Evolutionary conservation across 2,888 invertebrate genomes (phyloP).

Genomic region (Lepidocyrtoides sp.): DNA sequence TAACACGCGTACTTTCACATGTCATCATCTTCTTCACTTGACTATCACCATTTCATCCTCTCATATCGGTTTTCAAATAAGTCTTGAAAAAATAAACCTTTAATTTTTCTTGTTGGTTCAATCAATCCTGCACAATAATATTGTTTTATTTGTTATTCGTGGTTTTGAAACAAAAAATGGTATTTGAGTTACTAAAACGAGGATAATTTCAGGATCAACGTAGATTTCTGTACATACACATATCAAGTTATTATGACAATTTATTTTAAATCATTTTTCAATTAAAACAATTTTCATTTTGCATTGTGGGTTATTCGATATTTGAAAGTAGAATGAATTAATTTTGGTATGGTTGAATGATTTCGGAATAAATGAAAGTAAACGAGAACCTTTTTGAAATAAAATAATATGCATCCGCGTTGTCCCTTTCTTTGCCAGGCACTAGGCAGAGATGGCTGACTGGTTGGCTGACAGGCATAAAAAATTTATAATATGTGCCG

Average conservation of each 20-base stretch:
- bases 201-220: not conserved
- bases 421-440: not conserved
- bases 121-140: not conserved
- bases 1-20: slow-evolving; percentile 59
- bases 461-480: not conserved
- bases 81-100: not conserved
- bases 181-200: not conserved
- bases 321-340: not conserved
- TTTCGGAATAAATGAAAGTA: slow-evolving; percentile 6
- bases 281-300: not conserved
- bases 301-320: not conserved
- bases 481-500: not conserved
- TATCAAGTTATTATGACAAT: not conserved
- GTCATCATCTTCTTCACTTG: slow-evolving; percentile 57
- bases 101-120: not conserved
- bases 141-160: not conserved
- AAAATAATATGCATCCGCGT: not conserved
- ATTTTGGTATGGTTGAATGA: not conserved
- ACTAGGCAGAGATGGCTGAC: not conserved
- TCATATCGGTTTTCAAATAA: not conserved
- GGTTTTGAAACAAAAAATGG: not conserved
- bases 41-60: not conserved
- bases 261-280: slow-evolving; percentile 11
- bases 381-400: not conserved
- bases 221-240: not conserved